A percentile compares a stretch with the other conserved stretches of the same genome.
phyloP scores from a whole-genome alignment of 1,140 invertebrate genomes.

The Sitophilus oryzae region DNA sequence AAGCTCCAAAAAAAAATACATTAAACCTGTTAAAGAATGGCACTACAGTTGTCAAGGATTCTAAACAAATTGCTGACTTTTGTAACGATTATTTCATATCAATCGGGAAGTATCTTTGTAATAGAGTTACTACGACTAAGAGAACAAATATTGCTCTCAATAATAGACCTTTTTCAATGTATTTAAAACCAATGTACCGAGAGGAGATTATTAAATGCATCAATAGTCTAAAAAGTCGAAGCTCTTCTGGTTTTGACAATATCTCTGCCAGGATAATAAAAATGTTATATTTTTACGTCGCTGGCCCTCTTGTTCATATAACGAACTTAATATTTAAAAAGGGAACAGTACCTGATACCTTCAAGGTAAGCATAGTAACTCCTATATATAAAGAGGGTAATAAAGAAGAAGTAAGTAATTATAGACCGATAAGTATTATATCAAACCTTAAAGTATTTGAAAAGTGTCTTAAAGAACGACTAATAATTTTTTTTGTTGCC shows the following conservation, averaged over 20 bases:
- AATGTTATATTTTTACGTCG: background rate
- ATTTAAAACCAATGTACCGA: conserved; percentile 1
- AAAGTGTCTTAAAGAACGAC: conserved; percentile 24
- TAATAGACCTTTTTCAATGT: background rate
- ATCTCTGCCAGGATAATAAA: conserved; percentile 6
- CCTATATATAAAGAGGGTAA: conserved; percentile 14
- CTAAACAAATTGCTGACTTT: background rate
- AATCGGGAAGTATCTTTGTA: background rate
- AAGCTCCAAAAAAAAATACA: background rate
- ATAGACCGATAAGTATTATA: conserved; percentile 29
- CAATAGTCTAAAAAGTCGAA: conserved; percentile 7
- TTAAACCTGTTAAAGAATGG: background rate
- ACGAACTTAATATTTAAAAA: conserved; percentile 2
- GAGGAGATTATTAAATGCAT: conserved; percentile 8
- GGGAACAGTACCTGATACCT: background rate
- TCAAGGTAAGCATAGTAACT: conserved; percentile 7
- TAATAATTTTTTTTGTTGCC: too few species aligned
- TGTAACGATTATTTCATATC: conserved; percentile 12
- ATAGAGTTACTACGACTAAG: background rate
- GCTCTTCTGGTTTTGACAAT: conserved; percentile 3
- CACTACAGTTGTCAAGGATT: background rate
- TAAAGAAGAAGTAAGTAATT: conserved; percentile 19
- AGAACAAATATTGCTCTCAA: background rate
- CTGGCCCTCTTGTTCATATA: conserved; percentile 9
- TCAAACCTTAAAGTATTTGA: conserved; percentile 29